Conservation (phyloP, 2,113 vertebrate genomes). For the Sinocyclocheilus anshuiensis region DNA sequence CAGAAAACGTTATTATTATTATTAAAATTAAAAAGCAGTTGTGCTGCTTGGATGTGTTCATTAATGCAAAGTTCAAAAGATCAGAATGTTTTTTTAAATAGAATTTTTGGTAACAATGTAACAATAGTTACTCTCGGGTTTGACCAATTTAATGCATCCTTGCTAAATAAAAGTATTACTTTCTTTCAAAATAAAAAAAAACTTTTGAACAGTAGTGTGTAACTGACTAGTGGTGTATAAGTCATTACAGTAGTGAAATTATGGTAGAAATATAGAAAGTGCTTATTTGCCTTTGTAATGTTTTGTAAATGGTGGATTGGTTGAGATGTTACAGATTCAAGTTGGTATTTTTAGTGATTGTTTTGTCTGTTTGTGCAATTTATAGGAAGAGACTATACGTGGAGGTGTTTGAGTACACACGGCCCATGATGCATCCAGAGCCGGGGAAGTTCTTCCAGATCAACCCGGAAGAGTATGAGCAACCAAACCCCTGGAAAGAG, state of each 20-base stretch:
- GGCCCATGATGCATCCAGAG: constrained; percentile 99
- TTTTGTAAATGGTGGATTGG: background rate
- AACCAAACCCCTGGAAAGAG: constrained; percentile 99
- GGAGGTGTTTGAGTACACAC: constrained; percentile 99
- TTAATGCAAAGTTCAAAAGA: background rate
- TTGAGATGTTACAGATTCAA: background rate
- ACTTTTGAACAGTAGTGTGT: background rate
- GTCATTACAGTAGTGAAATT: background rate
- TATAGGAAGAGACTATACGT: constrained; percentile 97
- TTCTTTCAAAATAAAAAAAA: background rate
- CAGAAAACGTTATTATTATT: background rate
- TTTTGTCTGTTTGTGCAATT: constrained; percentile 27
- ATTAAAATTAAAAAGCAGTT: background rate
- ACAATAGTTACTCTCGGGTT: background rate
- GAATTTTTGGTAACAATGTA: background rate
- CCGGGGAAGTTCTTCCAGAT: constrained; percentile 99
- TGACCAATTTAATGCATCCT: background rate
- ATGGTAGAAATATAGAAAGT: background rate
- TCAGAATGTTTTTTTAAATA: too few relatives aligned
- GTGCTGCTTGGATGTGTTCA: background rate
- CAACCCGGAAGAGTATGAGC: constrained; percentile 98
- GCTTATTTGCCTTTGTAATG: background rate
- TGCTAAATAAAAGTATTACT: too few relatives aligned
- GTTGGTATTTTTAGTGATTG: background rate
- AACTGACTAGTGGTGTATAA: too few relatives aligned